These are phyloP conservation scores for Sminthopsis crassicaudata DNA, from an alignment of 2,113 vertebrate species.

Conservation along the genomic window DNA sequence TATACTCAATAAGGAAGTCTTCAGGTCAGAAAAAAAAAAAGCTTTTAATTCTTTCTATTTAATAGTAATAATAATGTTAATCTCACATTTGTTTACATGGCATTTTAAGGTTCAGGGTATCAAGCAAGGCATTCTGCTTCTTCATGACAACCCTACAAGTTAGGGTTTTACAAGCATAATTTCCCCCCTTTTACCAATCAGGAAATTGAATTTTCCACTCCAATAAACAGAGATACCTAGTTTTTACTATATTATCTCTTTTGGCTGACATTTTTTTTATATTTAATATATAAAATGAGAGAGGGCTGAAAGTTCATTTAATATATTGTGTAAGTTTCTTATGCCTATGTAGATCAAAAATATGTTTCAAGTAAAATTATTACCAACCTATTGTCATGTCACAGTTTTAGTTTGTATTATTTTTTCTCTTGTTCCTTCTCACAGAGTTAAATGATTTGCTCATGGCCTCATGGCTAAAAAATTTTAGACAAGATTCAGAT, in stretches of 20 bases:
- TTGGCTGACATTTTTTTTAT: not conserved
- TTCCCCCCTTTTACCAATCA: not conserved
- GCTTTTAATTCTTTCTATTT: not conserved
- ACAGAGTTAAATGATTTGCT: not conserved
- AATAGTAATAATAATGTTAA: not conserved
- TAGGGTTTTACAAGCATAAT: not conserved
- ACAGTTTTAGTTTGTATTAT: not conserved
- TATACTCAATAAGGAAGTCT: not conserved
- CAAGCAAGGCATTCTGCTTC: not conserved
- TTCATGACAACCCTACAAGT: not conserved
- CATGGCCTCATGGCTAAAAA: not conserved
- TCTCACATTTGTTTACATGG: not conserved
- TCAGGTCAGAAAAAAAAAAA: not conserved
- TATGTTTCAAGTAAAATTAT: not conserved
- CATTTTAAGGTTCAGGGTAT: not conserved
- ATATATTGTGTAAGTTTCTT: not conserved
- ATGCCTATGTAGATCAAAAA: not conserved
- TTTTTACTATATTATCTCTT: not conserved
- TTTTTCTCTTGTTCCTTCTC: not conserved
- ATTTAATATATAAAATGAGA: not conserved
- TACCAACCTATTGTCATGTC: not conserved
- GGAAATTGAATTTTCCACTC: not conserved
- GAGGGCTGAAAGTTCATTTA: not conserved
- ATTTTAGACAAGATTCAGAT: not conserved
- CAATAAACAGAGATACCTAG: not conserved